phyloP scores from a whole-genome alignment of 37 sponge, comb jelly and placozoan species.

The Chondrilla cf. caribensis region DNA sequence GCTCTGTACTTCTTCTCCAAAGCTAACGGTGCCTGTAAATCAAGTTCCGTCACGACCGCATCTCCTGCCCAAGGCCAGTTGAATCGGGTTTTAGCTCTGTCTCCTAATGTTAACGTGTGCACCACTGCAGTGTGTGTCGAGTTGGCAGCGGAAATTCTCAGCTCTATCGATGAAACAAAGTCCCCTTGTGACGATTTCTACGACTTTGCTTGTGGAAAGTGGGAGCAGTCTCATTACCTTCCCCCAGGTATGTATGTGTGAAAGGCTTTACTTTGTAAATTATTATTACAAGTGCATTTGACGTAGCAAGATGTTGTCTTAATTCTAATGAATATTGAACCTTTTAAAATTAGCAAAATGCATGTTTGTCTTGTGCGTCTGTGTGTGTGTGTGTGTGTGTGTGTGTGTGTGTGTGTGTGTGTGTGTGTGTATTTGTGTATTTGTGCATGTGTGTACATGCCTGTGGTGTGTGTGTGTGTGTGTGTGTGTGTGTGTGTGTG shows the following conservation, averaged over 20 bases:
- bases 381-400: not conserved
- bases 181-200: constrained; percentile 81
- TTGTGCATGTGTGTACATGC: no score
- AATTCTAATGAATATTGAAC: not conserved
- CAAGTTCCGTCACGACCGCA: no score
- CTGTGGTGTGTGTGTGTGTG: no score
- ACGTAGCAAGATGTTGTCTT: not conserved
- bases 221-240: constrained; percentile 43
- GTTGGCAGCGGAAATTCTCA: constrained; percentile 37
- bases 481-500: no score
- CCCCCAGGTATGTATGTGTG: constrained; percentile 63
- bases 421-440: not conserved
- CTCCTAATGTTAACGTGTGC: constrained; percentile 19
- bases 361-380: no score
- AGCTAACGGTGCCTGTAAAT: no score
- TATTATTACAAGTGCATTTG: not conserved
- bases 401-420: not conserved
- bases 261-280: not conserved
- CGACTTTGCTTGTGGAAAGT: constrained; percentile 72
- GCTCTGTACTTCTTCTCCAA: constrained; percentile 1
- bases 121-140: constrained; percentile 44
- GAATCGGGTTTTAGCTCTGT: no score
- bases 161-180: constrained; percentile 38
- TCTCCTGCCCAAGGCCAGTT: no score
- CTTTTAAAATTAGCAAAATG: not conserved